Evolutionary conservation across 2,797 vertebrate genomes (phyloP).

Genomic region (Hirundo rustica): DNA sequence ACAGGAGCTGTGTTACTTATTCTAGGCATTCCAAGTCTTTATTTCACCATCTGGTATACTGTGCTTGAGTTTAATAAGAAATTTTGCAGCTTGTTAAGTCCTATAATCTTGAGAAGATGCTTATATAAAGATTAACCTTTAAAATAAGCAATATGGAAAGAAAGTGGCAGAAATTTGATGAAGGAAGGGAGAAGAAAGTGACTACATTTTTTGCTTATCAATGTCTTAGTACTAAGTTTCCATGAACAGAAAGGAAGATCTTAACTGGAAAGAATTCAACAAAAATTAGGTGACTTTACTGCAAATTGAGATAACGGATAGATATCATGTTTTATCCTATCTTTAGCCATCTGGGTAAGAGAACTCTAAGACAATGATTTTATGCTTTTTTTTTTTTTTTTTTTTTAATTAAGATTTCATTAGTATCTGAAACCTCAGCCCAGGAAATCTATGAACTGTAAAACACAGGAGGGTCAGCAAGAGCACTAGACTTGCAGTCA

Average conservation of each 20-base stretch:
- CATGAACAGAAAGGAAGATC: neutral
- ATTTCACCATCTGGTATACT: constrained; percentile 40
- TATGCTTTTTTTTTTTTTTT: neutral
- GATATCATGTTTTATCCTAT: neutral
- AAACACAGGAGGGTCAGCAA: neutral
- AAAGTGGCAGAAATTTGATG: neutral
- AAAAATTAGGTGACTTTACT: neutral
- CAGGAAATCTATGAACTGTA: neutral
- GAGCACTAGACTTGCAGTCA: neutral
- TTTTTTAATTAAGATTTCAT: neutral
- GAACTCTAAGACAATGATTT: neutral
- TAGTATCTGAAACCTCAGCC: neutral
- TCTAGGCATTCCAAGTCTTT: constrained; percentile 37
- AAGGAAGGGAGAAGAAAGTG: neutral
- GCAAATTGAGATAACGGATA: neutral
- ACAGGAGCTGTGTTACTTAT: constrained; percentile 22
- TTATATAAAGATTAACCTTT: constrained; percentile 55
- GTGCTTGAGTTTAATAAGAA: constrained; percentile 37
- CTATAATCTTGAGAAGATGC: neutral
- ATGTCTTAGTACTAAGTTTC: neutral
- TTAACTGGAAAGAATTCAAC: neutral
- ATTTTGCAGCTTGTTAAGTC: constrained; percentile 7
- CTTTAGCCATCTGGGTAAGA: neutral
- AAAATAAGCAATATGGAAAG: constrained; percentile 12
- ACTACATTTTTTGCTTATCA: neutral